Base-by-base conservation (phyloP, 2,888 invertebrate species). In the Tortricodes alternella region DNA sequence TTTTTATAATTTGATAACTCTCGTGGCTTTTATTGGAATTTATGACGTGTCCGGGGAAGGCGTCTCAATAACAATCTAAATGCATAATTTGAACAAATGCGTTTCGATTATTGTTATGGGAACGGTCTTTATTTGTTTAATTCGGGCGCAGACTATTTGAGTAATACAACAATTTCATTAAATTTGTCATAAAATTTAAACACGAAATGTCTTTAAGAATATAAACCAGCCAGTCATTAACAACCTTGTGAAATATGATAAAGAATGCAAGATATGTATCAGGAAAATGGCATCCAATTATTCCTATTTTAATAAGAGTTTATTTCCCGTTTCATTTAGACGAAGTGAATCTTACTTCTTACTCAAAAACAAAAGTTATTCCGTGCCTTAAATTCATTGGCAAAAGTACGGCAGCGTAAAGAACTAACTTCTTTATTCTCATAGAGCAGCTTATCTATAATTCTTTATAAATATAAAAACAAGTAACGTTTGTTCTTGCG, bases 1-100 rank as follows among this genome's bases (percentile, higher is more conserved):
- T 90, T 88, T 89, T 88, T 87, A 80, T 89, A 89, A 90, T 90
- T 89, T 81, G 86, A 90, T 90, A 83, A 89, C 78, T 76, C 71
- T 68, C 68, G 67, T 66, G 65, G 73, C 76, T 76, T 70, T 83
- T 79, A 89, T 89, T 88, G 80, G 72, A 81, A 89, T 89, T 89
- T 88, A 90, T 86, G 83, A 78, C 60, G 71, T 67, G 68, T 62
- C 49, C 63, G 62, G 62, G 62, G 64, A 66, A 63, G 65, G 76
- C 61, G 68, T 67, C 68, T 70, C 71, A 71, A 78, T 84, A 85
- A 85, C 84, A 85, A 89, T 89, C 88, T 78, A 78, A 71, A 78
- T 71, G 80, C 78, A 81, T 86, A 74, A 84, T 81, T 67, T 63
- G 77, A 81, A 85, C 79, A 83, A 87, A 88, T 87, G 81, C 71